Evolutionary conservation across 1,140 invertebrate species (phyloP).

Genomic region (Mactra quadrangularis): DNA sequence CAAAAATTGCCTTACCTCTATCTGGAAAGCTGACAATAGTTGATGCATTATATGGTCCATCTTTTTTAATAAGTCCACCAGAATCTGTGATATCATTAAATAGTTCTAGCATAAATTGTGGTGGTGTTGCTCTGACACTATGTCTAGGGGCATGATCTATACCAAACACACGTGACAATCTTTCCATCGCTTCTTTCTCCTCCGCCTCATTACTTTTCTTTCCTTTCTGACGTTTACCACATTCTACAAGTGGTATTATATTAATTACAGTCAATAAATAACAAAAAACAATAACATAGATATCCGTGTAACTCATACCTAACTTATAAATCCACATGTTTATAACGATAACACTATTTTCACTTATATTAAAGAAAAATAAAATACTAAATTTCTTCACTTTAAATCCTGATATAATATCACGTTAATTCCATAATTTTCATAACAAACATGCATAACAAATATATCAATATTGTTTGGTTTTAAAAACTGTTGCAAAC

Average conservation of each 20-base stretch:
- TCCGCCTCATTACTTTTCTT: conserved; percentile 16
- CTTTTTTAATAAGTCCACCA: conserved; percentile 54
- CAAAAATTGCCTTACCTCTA: conserved; percentile 59
- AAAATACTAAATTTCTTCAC: no score
- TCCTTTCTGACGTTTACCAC: conserved; percentile 32
- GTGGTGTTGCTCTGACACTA: conserved; percentile 35
- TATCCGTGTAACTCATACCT: not conserved
- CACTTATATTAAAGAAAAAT: no score
- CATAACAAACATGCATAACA: no score
- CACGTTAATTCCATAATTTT: no score
- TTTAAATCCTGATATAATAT: no score
- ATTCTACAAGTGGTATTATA: conserved; percentile 1
- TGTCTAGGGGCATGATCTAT: conserved; percentile 53
- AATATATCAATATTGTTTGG: no score
- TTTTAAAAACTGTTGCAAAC: no score
- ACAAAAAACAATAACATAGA: conserved; percentile 33
- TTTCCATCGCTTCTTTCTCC: conserved; percentile 55
- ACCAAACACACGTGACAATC: conserved; percentile 52
- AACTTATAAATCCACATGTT: conserved; percentile 52
- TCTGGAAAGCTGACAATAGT: conserved; percentile 58
- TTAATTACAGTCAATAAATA: conserved; percentile 37
- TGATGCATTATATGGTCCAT: conserved; percentile 57
- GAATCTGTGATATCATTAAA: conserved; percentile 58
- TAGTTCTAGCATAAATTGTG: conserved; percentile 61
- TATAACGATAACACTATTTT: conserved; percentile 34